Conservation (phyloP, 2,888 invertebrate genomes). For the Cheilosia vulpina region DNA sequence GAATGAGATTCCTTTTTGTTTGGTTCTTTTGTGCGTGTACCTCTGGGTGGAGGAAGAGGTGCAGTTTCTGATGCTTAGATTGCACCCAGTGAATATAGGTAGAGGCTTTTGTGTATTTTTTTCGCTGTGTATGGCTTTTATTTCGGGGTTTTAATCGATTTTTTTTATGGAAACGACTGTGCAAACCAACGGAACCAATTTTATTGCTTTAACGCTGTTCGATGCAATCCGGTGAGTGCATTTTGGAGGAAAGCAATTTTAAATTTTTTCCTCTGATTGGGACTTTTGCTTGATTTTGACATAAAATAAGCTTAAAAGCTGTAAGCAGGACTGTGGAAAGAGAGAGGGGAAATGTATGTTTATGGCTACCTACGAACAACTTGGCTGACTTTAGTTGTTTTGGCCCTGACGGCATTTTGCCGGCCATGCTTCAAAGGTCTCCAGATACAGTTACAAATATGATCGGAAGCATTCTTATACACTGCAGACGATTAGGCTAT, state of each 20-base stretch:
- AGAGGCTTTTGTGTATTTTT: not conserved
- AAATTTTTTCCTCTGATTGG: constrained; percentile 25
- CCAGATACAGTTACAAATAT: too few species aligned
- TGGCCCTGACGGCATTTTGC: too few species aligned
- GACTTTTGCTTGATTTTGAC: not conserved
- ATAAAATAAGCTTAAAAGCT: too few species aligned
- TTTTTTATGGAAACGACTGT: constrained; percentile 16
- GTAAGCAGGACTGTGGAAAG: too few species aligned
- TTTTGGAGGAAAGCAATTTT: constrained; percentile 22
- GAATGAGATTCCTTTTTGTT: constrained; percentile 63
- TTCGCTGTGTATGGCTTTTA: constrained; percentile 28
- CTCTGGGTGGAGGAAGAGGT: constrained; percentile 48
- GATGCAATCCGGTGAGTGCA: constrained; percentile 54
- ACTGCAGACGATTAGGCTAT: too few species aligned
- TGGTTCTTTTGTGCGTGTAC: constrained; percentile 50
- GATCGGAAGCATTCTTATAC: too few species aligned
- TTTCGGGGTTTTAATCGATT: constrained; percentile 64
- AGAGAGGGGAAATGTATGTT: too few species aligned
- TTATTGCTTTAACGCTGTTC: constrained; percentile 45
- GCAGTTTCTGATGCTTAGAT: constrained; percentile 63
- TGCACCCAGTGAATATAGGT: constrained; percentile 41
- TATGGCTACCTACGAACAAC: too few species aligned
- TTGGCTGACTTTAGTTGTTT: too few species aligned
- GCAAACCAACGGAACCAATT: constrained; percentile 57
- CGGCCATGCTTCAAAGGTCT: too few species aligned